Base-by-base conservation (phyloP, 2,113 vertebrate species). In the Eubucco bourcierii region DNA sequence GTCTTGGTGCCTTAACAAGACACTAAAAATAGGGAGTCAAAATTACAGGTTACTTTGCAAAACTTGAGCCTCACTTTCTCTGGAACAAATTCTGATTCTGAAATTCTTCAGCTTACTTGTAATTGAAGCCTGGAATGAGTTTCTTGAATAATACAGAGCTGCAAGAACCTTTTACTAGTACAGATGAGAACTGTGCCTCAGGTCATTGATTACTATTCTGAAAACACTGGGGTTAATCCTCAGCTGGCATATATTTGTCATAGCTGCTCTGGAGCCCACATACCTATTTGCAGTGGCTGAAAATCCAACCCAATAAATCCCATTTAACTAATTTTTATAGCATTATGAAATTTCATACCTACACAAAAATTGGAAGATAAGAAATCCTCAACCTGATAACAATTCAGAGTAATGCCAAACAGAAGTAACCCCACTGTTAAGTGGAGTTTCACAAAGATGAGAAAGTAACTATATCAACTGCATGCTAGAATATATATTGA, bases 21-120 rank as follows among this genome's bases (percentile, higher is more conserved):
- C 64, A 63, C 90, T 95, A 93, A 95, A 96, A 96, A 95, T 95
- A 96, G 60, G 89, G 92, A 95, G 66, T 64, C 84, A 90, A 92
- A 95, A 95, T 96, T 95, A 84, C 80, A 91, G 91, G 83, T 84
- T 94, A 56, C 61, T 96, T 78, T 80, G 52, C 41, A 67, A n/a
- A 83, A 70, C 56, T 90, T 65, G 80, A 47, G 72, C 74, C 92
- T 92, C 88, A 84, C 78, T 97, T 95, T 94, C 90, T 92, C 70
- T 65, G 58, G 39, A 80, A 34, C 11, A 79, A 78, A 66, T 92
- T 78, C 79, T 94, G 90, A 53, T 66, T 58, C 59, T 78, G 80
- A n/a, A n/a, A n/a, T n/a, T n/a, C 81, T 90, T 85, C 58, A 63
- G 80, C 16, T 91, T 80, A 34, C 19, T 83, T 76, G 23, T n/a